A percentile compares a stretch with the other conserved stretches of the same genome.
Conservation (phyloP, 2,888 invertebrate species). For the Cheiracanthium punctorium region DNA sequence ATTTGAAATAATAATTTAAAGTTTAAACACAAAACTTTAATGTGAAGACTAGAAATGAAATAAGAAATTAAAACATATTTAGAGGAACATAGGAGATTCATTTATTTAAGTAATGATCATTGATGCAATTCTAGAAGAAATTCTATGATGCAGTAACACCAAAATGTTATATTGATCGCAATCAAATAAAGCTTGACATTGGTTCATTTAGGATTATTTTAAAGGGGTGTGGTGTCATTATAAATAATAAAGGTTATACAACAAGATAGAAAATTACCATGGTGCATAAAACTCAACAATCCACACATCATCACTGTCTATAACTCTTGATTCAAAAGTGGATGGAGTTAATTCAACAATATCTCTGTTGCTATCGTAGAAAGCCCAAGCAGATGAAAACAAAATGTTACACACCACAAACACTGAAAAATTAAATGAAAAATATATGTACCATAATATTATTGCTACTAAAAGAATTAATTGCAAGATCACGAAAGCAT, state of each 20-base stretch:
- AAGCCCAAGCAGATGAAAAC: slow-evolving; percentile 34
- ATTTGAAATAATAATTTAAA: too few species aligned
- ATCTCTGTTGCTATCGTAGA: slow-evolving; percentile 78
- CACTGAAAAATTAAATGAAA: slow-evolving; percentile 18
- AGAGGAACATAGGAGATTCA: too few species aligned
- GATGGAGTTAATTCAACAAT: slow-evolving; percentile 90
- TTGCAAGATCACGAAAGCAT: not conserved
- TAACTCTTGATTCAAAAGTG: slow-evolving; percentile 90
- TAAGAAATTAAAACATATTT: too few species aligned
- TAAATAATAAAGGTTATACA: not conserved
- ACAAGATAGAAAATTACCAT: slow-evolving; percentile 88
- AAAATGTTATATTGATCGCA: too few species aligned
- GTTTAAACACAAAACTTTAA: too few species aligned
- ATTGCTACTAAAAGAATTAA: not conserved
- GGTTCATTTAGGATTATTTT: not conserved
- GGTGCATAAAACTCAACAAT: slow-evolving; percentile 97
- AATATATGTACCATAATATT: too few species aligned
- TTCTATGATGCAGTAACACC: too few species aligned
- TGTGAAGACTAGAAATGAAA: too few species aligned
- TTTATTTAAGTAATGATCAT: too few species aligned
- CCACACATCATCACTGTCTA: slow-evolving; percentile 91
- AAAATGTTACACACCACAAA: slow-evolving; percentile 10
- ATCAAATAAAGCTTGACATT: not conserved
- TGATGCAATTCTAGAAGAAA: too few species aligned
- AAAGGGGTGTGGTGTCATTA: not conserved